A percentile compares a stretch with the other conserved stretches of the same genome.
Evolutionary conservation across 2,888 invertebrate species (phyloP).

Genomic region (Lycocerus yunnanus): DNA sequence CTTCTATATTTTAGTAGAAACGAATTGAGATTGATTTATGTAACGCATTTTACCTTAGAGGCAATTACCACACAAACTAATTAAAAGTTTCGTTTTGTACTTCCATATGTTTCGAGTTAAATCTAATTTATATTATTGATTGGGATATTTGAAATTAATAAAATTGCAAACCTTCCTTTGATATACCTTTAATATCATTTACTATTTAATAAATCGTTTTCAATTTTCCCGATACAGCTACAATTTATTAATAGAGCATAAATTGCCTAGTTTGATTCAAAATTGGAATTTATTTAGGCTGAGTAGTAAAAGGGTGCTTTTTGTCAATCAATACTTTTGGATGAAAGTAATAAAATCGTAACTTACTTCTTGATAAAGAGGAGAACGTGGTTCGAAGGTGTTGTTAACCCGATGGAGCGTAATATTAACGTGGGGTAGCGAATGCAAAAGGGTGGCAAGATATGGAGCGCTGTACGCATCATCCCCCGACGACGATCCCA

Average conservation of each 20-base stretch:
- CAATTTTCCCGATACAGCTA: background rate
- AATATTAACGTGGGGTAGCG: slow-evolving; percentile 90
- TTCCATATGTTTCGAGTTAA: background rate
- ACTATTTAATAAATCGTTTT: background rate
- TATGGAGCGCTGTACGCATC: slow-evolving; percentile 83
- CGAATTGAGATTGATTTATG: background rate
- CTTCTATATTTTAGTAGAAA: background rate
- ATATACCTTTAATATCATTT: background rate
- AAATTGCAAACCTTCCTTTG: background rate
- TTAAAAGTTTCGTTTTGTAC: background rate
- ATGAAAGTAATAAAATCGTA: background rate
- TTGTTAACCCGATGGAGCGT: slow-evolving; percentile 88
- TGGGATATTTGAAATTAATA: background rate
- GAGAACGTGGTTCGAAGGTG: slow-evolving; percentile 88
- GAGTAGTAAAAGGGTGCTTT: background rate
- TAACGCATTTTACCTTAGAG: background rate
- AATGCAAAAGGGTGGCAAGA: slow-evolving; percentile 85
- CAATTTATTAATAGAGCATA: background rate
- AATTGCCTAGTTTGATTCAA: background rate
- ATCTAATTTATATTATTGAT: background rate
- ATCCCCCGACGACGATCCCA: slow-evolving; percentile 60
- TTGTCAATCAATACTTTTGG: background rate
- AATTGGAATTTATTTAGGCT: background rate
- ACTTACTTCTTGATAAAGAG: slow-evolving; percentile 87
- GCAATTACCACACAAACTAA: background rate